Conservation (phyloP, 1,140 invertebrate species). For the Condylostylus longicornis region DNA sequence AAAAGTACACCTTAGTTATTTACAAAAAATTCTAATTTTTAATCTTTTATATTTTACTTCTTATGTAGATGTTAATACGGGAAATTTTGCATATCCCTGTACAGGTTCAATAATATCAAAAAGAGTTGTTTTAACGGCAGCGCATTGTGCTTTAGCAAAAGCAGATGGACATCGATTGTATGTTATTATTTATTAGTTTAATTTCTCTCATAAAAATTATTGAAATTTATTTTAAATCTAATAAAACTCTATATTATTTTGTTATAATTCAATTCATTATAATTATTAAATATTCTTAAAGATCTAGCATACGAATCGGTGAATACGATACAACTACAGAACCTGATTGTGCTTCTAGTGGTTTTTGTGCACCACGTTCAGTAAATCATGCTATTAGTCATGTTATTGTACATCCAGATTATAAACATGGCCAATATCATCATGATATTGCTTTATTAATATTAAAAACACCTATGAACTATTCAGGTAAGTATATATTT, state of each 20-base stretch:
- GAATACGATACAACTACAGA: slow-evolving; percentile 45
- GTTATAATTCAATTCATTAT: slow-evolving; percentile 16
- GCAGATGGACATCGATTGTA: slow-evolving; percentile 50
- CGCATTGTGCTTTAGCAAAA: slow-evolving; percentile 53
- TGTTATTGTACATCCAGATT: slow-evolving; percentile 51
- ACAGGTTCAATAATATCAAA: slow-evolving; percentile 49
- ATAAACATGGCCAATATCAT: slow-evolving; percentile 47
- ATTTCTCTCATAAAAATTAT: neutral
- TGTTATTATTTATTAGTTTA: slow-evolving; percentile 18
- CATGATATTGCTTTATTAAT: slow-evolving; percentile 52
- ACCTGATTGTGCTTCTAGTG: slow-evolving; percentile 46
- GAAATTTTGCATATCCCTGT: slow-evolving; percentile 48
- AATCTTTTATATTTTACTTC: slow-evolving; percentile 3
- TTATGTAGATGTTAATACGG: slow-evolving; percentile 39
- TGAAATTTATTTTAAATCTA: neutral
- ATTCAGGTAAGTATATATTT: slow-evolving; percentile 37
- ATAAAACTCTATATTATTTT: slow-evolving; percentile 1
- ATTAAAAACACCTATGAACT: slow-evolving; percentile 46
- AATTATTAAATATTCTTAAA: slow-evolving; percentile 20
- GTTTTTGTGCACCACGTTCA: slow-evolving; percentile 46
- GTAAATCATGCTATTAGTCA: slow-evolving; percentile 48
- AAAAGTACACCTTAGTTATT: slow-evolving; percentile 35
- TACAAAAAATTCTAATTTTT: slow-evolving; percentile 1
- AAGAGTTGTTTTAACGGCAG: slow-evolving; percentile 45
- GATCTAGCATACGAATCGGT: slow-evolving; percentile 45